phyloP scores from a whole-genome alignment of 2,113 vertebrate species.

The Python bivittatus region DNA sequence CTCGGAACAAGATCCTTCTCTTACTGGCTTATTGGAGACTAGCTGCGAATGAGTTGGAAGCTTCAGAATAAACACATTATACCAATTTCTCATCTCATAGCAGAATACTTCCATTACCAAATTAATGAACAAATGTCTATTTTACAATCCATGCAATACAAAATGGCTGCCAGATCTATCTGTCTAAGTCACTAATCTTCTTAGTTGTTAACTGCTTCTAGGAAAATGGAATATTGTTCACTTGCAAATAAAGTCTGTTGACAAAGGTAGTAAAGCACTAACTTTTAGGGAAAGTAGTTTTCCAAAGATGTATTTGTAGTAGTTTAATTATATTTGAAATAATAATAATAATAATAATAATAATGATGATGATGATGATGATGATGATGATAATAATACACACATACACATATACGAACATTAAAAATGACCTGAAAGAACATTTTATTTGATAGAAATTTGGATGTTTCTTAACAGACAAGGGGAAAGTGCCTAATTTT shows the following conservation, averaged over 20 bases:
- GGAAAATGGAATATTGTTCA: not conserved
- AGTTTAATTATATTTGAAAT: slow-evolving; percentile 26
- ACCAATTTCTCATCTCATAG: not conserved
- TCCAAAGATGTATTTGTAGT: slow-evolving; percentile 11
- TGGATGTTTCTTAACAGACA: not conserved
- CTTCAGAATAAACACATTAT: slow-evolving; percentile 18
- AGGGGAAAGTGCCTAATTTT: not conserved
- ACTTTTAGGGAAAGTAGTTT: not conserved
- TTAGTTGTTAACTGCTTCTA: not conserved
- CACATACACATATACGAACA: not conserved
- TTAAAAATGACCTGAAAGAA: not conserved
- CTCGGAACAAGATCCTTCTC: not conserved
- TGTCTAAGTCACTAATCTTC: slow-evolving; percentile 14
- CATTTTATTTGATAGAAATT: not conserved
- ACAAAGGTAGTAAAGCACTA: slow-evolving; percentile 1
- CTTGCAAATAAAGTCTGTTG: not conserved
- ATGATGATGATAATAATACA: not conserved
- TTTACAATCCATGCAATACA: slow-evolving; percentile 2
- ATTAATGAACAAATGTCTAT: slow-evolving; percentile 6
- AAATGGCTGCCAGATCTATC: not conserved
- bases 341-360: too few species aligned
- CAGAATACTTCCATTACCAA: slow-evolving; percentile 1
- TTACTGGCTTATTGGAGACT: not conserved
- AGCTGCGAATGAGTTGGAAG: not conserved
- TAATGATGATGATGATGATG: too few species aligned